Evolutionary conservation across 2,888 invertebrate species (phyloP), one percentile per base, ranked within the genome.

Genomic region (Sinohyriopsis cumingii): DNA sequence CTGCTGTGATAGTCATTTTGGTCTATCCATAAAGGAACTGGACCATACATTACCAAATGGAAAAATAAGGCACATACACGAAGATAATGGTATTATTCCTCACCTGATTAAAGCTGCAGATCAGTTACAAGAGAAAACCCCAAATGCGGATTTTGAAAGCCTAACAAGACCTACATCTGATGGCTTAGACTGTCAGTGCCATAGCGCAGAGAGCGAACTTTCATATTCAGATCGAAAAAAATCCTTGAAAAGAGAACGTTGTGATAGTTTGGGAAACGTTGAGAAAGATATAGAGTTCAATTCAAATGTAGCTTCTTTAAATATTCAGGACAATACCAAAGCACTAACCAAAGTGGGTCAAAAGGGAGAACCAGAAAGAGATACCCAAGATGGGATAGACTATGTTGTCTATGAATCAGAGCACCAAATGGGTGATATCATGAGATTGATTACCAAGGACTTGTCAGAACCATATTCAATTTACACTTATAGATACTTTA

Each of bases 401-500:
- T 91, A 91, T 83, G 86, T 88, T 65, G 89, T 88, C 57, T 99
- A 98, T 90, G 94, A 96, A 91, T 97, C 96, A 86, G 99, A 99
- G 92, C 91, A 95, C 82, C 98, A 99, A 92, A 98, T 99, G 97
- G 96, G 97, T 86, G 96, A 97, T 91, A 99, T 99, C 84, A 99
- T 99, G 97, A 94, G 95, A 92, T 94, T 99, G 88, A 99, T 99
- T 90, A 98, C 98, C 90, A 98, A 97, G 91, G 99, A 99, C 93
- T 93, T 99, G 84, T 98, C 98, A 73, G 99, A 99, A 93, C 99
- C 99, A 57, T 99, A 99, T 92, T 99, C 99, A 81, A 99, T 99
- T 92, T 99, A 99, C 91, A 99, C 99, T 54, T 99, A 99, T 92
- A 94, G 99, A 92, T 99, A 99, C 93, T 99, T 99, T 92, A 98